A percentile compares a stretch with the other conserved stretches of the same genome.
phyloP scores from a whole-genome alignment of 1,140 invertebrate species.

The Teleogryllus occipitalis region DNA sequence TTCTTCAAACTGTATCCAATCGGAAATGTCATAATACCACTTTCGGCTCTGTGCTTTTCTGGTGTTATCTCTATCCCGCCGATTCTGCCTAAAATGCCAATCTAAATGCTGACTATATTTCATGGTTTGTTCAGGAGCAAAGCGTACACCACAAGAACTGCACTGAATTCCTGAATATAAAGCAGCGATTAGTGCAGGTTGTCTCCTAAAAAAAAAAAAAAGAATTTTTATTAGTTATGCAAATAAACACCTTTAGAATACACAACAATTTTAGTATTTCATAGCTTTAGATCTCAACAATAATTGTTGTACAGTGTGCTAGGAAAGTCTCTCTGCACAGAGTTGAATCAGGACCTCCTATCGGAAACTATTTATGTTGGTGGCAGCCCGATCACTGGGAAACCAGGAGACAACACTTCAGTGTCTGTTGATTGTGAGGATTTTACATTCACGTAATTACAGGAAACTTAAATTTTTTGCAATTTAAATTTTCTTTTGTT shows the following conservation, averaged over 20 bases:
- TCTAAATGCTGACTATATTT: constrained; percentile 88
- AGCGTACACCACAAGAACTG: constrained; percentile 84
- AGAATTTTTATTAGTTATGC: constrained; percentile 21
- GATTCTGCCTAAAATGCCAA: constrained; percentile 94
- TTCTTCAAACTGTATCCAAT: constrained; percentile 93
- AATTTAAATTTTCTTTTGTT: too few species aligned
- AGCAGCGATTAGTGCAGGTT: constrained; percentile 53
- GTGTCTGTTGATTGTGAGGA: too few species aligned
- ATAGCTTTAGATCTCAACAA: neutral
- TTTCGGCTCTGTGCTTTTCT: constrained; percentile 71
- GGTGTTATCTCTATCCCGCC: constrained; percentile 73
- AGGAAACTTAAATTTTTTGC: too few species aligned
- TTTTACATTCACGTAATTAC: too few species aligned
- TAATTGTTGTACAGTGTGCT: too few species aligned
- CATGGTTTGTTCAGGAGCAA: constrained; percentile 77
- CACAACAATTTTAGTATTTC: constrained; percentile 14
- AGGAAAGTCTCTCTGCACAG: too few species aligned
- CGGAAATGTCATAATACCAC: constrained; percentile 83
- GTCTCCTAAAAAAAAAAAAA: constrained; percentile 42
- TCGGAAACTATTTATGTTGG: too few species aligned
- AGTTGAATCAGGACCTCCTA: too few species aligned
- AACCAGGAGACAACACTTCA: too few species aligned
- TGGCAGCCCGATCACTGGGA: too few species aligned
- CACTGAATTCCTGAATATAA: constrained; percentile 89
- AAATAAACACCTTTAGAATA: constrained; percentile 22